These are phyloP conservation scores for Campoletis sonorensis DNA, from an alignment of 1,140 invertebrate genomes.

Conservation along the genomic window DNA sequence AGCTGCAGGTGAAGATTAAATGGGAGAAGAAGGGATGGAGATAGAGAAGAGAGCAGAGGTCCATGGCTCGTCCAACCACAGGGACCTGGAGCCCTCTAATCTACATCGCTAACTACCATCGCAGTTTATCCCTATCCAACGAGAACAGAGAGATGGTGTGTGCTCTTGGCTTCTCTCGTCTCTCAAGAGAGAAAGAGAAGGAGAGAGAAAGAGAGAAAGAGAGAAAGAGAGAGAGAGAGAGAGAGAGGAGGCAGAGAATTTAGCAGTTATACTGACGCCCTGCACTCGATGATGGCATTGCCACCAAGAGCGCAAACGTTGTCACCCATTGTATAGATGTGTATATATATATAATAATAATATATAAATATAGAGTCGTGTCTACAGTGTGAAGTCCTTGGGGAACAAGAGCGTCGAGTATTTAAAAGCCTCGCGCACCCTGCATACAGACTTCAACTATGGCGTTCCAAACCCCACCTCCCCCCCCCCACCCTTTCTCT, in stretches of 20 bases:
- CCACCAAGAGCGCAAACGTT: slow-evolving; percentile 22
- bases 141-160: slow-evolving; percentile 1
- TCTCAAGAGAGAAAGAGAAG: slow-evolving; percentile 29
- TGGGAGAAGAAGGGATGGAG: not conserved
- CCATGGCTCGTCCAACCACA: slow-evolving; percentile 23
- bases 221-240: not conserved
- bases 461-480: slow-evolving; percentile 11
- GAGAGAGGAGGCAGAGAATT: not conserved
- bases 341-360: not conserved
- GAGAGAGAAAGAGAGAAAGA: not conserved
- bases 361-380: not conserved
- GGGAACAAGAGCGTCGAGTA: slow-evolving; percentile 30
- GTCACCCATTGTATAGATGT: slow-evolving; percentile 6
- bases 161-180: slow-evolving; percentile 15
- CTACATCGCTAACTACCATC: slow-evolving; percentile 61
- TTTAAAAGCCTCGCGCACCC: slow-evolving; percentile 34
- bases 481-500: no score
- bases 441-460: not conserved
- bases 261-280: not conserved
- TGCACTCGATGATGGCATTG: not conserved
- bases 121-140: slow-evolving; percentile 42
- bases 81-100: slow-evolving; percentile 56
- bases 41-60: slow-evolving; percentile 4
- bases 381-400: not conserved
- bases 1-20: not conserved